These are phyloP conservation scores for Apamea anceps DNA, from an alignment of 2,888 invertebrate species.

Conservation along the genomic window DNA sequence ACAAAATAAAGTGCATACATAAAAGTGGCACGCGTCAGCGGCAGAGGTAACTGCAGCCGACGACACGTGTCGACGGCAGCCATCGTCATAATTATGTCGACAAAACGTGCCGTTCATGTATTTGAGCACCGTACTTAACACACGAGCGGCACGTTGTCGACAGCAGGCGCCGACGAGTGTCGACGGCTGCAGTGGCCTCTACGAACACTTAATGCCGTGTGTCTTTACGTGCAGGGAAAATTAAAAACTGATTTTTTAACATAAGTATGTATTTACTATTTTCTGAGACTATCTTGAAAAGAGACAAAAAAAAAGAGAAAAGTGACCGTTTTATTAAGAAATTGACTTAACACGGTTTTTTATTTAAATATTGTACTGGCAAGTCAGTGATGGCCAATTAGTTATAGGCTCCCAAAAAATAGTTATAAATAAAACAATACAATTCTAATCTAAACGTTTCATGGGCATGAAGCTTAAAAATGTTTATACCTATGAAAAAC, in stretches of 20 bases:
- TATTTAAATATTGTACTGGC: not conserved
- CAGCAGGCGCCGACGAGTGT: too few species aligned
- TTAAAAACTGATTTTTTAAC: not conserved
- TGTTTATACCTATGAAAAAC: not conserved
- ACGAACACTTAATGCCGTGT: conserved; percentile 20
- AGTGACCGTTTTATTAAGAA: not conserved
- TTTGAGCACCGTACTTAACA: not conserved
- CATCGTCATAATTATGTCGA: too few species aligned
- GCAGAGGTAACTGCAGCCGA: not conserved
- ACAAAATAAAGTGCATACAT: conserved; percentile 39
- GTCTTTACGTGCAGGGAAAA: conserved; percentile 16
- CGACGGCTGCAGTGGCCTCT: too few species aligned
- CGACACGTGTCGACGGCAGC: not conserved
- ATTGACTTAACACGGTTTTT: not conserved
- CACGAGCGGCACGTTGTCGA: too few species aligned
- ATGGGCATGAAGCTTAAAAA: not conserved
- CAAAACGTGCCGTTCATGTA: not conserved
- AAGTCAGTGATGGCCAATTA: not conserved
- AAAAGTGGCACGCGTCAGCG: not conserved
- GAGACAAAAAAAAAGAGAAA: not conserved
- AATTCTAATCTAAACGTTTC: not conserved
- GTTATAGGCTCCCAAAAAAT: not conserved
- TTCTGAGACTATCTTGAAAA: not conserved
- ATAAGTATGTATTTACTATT: not conserved
- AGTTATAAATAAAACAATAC: too few species aligned